A percentile compares a stretch with the other conserved stretches of the same genome.
These are phyloP conservation scores for Coluber constrictor DNA, from an alignment of 2,797 vertebrate species.

Conservation along the genomic window DNA sequence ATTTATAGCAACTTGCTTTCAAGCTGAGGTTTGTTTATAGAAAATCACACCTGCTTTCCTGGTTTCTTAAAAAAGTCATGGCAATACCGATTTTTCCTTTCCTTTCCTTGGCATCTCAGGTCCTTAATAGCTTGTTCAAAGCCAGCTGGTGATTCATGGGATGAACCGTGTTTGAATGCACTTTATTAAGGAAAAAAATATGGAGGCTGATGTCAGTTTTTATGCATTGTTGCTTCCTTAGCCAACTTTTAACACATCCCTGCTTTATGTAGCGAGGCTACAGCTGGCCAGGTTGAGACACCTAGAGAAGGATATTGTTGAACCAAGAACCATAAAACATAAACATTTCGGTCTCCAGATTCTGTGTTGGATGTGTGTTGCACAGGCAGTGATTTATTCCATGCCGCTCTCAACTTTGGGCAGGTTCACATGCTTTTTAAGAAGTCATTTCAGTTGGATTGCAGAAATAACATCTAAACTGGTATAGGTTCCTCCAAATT, in stretches of 20 bases:
- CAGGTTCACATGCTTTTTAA: not conserved
- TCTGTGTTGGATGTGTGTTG: not conserved
- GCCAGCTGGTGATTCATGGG: conserved; percentile 56
- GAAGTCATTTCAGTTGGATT: not conserved
- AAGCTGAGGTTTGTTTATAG: conserved; percentile 65
- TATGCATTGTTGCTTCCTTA: conserved; percentile 3
- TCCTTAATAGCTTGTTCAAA: conserved; percentile 57
- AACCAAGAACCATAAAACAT: not conserved
- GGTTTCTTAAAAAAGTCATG: conserved; percentile 44
- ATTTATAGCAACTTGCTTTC: conserved; percentile 56
- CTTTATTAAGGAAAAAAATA: conserved; percentile 49
- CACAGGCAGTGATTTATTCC: not conserved
- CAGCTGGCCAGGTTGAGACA: conserved; percentile 6
- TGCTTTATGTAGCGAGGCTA: not conserved
- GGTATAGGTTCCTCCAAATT: not conserved
- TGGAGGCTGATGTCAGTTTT: conserved; percentile 40
- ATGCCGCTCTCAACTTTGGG: not conserved
- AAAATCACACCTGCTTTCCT: conserved; percentile 67
- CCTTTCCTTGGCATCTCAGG: conserved; percentile 38
- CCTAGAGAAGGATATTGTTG: conserved; percentile 11
- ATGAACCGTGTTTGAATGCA: conserved; percentile 52
- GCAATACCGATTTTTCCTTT: conserved; percentile 49
- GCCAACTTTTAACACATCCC: conserved; percentile 23
- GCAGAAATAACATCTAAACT: not conserved
- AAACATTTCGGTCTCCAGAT: not conserved